Conservation (phyloP, 2,113 vertebrate species). For the Cephalopterus ornatus region DNA sequence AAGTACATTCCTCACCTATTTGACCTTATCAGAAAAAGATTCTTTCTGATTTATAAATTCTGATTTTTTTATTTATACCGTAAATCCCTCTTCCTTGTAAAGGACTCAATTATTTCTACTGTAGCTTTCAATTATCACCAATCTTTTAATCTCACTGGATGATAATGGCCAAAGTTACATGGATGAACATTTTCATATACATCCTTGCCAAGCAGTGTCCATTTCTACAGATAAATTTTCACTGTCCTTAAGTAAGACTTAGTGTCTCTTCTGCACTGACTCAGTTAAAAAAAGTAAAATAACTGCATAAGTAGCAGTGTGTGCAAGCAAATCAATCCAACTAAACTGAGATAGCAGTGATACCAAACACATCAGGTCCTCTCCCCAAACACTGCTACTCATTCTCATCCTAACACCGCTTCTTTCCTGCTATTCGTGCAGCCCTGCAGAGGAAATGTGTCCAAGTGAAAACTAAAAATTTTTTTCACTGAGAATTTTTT, state of each 20-base stretch:
- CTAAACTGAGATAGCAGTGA: neutral
- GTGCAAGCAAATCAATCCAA: neutral
- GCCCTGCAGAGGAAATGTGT: neutral
- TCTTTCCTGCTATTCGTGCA: neutral
- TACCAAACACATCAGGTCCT: neutral
- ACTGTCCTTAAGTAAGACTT: neutral
- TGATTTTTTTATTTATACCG: neutral
- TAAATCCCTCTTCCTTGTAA: neutral
- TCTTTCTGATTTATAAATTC: neutral
- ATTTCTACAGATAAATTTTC: neutral
- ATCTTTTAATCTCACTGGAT: neutral
- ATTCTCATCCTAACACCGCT: neutral
- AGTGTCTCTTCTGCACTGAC: neutral
- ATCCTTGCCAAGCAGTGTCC: neutral
- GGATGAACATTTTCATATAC: neutral
- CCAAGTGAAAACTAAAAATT: neutral
- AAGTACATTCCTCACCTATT: neutral
- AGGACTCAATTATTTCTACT: neutral
- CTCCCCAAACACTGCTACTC: neutral
- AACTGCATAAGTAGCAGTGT: neutral
- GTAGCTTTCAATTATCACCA: neutral
- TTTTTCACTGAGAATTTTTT: neutral
- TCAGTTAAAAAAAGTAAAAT: neutral
- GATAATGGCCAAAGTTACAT: neutral
- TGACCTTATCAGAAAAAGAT: neutral